Percentiles rank a stretch among this genome's conserved stretches.
Evolutionary conservation across 2,113 vertebrate genomes (phyloP).

Genomic region (Heterotilapia buettikoferi): DNA sequence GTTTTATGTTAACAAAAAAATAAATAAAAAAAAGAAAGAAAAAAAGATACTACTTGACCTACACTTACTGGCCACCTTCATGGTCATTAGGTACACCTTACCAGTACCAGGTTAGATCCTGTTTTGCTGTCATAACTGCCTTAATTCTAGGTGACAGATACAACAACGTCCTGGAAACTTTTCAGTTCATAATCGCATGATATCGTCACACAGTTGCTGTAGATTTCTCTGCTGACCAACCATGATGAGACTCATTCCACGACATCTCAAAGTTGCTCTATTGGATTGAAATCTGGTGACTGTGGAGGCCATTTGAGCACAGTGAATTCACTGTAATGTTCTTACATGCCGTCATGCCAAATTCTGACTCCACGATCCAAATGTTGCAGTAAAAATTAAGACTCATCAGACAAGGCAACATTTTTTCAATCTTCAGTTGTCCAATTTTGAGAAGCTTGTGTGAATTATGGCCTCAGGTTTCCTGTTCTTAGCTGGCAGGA

Average conservation of each 20-base stretch:
- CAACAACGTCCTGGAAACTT: not conserved
- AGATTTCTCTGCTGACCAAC: not conserved
- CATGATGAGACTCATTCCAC: not conserved
- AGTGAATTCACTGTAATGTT: not conserved
- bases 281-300: not conserved
- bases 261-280: not conserved
- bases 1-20: not conserved
- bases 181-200: not conserved
- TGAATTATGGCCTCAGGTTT: not conserved
- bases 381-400: not conserved
- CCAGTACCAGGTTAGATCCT: not conserved
- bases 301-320: not conserved
- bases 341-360: not conserved
- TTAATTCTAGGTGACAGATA: not conserved
- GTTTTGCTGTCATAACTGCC: not conserved
- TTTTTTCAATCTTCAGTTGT: not conserved
- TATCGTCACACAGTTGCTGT: not conserved
- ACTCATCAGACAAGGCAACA: accelerated
- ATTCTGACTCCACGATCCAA: not conserved
- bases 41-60: not conserved
- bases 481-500: not conserved
- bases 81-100: not conserved
- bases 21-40: not conserved
- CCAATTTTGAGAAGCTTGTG: not conserved
- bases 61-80: not conserved